Evolutionary conservation across 2,113 vertebrate species (phyloP).

Genomic region (Camelus bactrianus): DNA sequence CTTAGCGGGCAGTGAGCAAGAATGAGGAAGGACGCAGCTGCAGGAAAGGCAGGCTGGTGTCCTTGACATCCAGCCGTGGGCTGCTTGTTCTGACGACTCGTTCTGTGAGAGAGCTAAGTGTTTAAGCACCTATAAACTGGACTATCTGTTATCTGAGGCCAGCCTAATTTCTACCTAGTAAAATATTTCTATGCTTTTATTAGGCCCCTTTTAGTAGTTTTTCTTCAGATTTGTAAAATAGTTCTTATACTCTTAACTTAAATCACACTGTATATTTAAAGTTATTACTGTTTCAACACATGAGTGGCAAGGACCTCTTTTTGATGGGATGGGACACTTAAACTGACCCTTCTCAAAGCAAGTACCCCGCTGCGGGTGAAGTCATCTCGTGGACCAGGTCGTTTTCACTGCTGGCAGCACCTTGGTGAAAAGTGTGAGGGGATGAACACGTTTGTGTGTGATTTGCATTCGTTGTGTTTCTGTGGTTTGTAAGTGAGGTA

Average conservation of each 20-base stretch:
- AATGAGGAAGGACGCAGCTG: background rate
- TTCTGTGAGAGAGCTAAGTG: background rate
- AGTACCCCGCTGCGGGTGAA: background rate
- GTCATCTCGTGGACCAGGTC: background rate
- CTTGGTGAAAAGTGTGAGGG: background rate
- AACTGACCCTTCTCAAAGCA: background rate
- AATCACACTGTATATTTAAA: background rate
- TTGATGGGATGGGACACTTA: background rate
- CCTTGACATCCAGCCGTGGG: background rate
- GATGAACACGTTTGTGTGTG: background rate
- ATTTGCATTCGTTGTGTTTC: conserved; percentile 19
- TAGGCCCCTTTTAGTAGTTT: background rate
- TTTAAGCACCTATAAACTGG: background rate
- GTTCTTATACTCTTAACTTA: background rate
- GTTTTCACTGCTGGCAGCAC: background rate
- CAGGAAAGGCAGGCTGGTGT: background rate
- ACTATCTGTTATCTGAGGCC: background rate
- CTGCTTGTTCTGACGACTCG: background rate
- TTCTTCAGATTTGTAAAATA: background rate
- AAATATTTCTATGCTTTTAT: background rate
- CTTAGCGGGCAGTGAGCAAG: background rate
- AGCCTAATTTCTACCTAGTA: background rate
- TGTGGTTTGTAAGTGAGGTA: conserved; percentile 2
- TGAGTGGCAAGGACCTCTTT: background rate
- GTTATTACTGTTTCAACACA: conserved; percentile 32